A percentile compares a stretch with the other conserved stretches of the same genome.
These are phyloP conservation scores for Hyles vespertilio DNA, from an alignment of 1,140 invertebrate species.

Conservation along the genomic window DNA sequence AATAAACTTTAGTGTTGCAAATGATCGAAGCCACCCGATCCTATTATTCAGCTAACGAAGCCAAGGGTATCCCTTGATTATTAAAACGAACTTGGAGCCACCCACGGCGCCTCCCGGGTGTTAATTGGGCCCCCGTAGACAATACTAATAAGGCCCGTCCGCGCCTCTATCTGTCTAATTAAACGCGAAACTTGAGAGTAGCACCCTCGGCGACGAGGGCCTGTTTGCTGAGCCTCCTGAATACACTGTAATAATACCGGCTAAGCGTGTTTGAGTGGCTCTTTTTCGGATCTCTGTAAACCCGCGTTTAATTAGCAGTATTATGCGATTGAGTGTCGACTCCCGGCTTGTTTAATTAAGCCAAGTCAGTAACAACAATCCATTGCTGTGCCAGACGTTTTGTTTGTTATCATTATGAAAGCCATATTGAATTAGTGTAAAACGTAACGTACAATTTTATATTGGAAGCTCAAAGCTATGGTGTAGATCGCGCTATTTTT, in stretches of 20 bases:
- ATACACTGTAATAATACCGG: slow-evolving; percentile 73
- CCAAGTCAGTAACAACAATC: slow-evolving; percentile 70
- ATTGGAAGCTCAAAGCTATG: too few species aligned
- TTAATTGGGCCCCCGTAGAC: slow-evolving; percentile 74
- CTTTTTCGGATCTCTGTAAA: slow-evolving; percentile 73
- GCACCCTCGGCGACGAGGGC: slow-evolving; percentile 66
- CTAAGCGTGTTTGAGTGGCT: slow-evolving; percentile 73
- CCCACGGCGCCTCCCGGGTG: slow-evolving; percentile 62
- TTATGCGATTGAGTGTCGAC: slow-evolving; percentile 71
- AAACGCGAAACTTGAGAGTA: slow-evolving; percentile 74
- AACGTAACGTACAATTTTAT: too few species aligned
- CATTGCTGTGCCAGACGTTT: slow-evolving; percentile 34
- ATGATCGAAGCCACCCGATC: slow-evolving; percentile 45
- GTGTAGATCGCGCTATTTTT: neutral
- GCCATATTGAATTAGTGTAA: slow-evolving; percentile 8
- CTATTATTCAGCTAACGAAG: slow-evolving; percentile 69
- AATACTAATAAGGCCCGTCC: slow-evolving; percentile 74
- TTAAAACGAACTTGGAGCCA: slow-evolving; percentile 70
- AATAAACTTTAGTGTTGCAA: slow-evolving; percentile 1
- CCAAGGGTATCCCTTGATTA: slow-evolving; percentile 68
- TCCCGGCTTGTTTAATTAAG: slow-evolving; percentile 71
- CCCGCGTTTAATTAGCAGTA: slow-evolving; percentile 72
- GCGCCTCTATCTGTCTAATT: slow-evolving; percentile 74
- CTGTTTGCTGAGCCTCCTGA: slow-evolving; percentile 70
- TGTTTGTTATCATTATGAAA: slow-evolving; percentile 17